phyloP scores from a whole-genome alignment of 2,888 invertebrate species.

The Trachelus stipa region DNA sequence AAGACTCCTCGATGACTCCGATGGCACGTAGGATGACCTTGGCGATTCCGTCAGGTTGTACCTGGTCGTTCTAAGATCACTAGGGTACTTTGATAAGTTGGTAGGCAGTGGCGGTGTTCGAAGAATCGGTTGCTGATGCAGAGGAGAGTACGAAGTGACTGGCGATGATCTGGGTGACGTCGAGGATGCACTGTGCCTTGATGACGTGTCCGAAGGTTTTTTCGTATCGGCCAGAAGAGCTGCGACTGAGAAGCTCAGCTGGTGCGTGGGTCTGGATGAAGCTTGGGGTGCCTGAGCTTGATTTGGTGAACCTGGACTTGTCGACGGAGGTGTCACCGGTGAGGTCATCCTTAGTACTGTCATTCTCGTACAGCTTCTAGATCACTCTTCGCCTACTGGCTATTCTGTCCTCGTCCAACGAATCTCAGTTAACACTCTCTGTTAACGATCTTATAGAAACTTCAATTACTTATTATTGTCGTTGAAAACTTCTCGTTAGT shows the following conservation, averaged over 20 bases:
- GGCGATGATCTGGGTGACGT: conserved; percentile 31
- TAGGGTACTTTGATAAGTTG: background rate
- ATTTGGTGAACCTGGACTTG: conserved; percentile 51
- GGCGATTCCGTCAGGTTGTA: conserved; percentile 1
- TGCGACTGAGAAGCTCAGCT: conserved; percentile 72
- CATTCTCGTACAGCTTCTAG: conserved; percentile 44
- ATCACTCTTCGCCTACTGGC: background rate
- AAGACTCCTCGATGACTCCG: conserved; percentile 26
- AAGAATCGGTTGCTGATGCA: conserved; percentile 30
- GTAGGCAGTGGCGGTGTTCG: conserved; percentile 21
- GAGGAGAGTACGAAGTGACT: conserved; percentile 37
- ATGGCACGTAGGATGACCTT: conserved; percentile 24
- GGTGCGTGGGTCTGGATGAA: conserved; percentile 53
- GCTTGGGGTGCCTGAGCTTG: conserved; percentile 30
- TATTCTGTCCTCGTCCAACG: background rate
- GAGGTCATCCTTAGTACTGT: conserved; percentile 63
- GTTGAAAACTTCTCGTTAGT: background rate
- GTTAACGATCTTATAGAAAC: background rate
- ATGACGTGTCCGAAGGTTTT: conserved; percentile 32
- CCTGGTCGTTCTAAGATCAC: background rate
- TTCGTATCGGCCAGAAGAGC: conserved; percentile 71
- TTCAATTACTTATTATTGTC: background rate
- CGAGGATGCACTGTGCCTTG: conserved; percentile 15
- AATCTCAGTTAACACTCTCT: background rate
- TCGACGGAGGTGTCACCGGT: conserved; percentile 57